A percentile compares a stretch with the other conserved stretches of the same genome.
These are phyloP conservation scores for Pissodes strobi DNA, from an alignment of 1,140 invertebrate species.

Conservation along the genomic window DNA sequence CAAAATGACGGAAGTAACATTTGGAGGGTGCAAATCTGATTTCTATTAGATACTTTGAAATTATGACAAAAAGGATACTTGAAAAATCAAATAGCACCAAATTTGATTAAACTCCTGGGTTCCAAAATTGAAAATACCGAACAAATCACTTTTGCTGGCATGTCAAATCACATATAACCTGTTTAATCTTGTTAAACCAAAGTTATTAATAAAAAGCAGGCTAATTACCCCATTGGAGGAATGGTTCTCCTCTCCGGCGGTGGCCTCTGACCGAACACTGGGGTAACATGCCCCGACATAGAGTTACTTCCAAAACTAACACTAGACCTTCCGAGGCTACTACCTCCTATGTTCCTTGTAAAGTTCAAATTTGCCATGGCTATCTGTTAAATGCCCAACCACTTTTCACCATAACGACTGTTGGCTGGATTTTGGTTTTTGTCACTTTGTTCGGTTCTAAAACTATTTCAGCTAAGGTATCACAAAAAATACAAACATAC, in stretches of 20 bases:
- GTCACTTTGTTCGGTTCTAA: conserved; percentile 27
- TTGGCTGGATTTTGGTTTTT: conserved; percentile 26
- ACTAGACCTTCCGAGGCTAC: conserved; percentile 64
- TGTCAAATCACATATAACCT: background rate
- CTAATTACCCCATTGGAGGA: conserved; percentile 67
- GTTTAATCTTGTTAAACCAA: background rate
- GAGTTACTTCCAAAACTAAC: conserved; percentile 64
- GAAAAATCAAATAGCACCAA: no score
- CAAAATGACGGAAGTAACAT: no score
- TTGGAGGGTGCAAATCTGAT: no score
- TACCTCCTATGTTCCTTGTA: conserved; percentile 59
- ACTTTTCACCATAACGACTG: conserved; percentile 50
- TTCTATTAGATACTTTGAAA: no score
- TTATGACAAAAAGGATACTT: no score
- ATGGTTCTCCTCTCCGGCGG: conserved; percentile 78
- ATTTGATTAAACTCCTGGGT: no score
- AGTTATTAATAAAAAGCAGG: background rate
- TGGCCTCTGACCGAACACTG: conserved; percentile 75
- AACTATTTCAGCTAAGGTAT: conserved; percentile 35
- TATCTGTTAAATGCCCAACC: conserved; percentile 44
- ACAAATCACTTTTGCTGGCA: no score
- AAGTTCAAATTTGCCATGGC: conserved; percentile 62
- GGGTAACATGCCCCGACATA: conserved; percentile 72
- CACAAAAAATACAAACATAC: conserved; percentile 53
- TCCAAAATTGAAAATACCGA: no score